Conservation (phyloP, 92 coral and sea anemone species). For the Hydrozoanthus gracilis region DNA sequence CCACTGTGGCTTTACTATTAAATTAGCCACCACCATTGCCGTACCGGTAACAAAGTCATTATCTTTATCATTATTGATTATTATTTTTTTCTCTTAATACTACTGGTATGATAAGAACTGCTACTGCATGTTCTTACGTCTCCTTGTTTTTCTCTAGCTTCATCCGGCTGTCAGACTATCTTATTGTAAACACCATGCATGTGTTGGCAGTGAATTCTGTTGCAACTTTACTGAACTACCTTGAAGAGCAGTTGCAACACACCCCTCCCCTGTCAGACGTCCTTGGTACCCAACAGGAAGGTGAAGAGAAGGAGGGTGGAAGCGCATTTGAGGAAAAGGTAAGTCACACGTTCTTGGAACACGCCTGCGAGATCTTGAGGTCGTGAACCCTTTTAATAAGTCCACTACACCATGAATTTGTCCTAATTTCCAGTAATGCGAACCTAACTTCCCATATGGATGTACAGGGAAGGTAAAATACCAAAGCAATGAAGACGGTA, state of each 20-base stretch:
- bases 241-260: slow-evolving; percentile 94
- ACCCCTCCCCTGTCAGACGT: slow-evolving; percentile 79
- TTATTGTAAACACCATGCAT: slow-evolving; percentile 99
- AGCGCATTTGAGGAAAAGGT: slow-evolving; percentile 61
- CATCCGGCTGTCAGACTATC: slow-evolving; percentile 98
- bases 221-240: slow-evolving; percentile 92
- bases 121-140: not conserved
- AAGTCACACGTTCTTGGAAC: not conserved
- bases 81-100: too few species aligned
- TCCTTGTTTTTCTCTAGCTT: slow-evolving; percentile 60
- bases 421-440: too few species aligned
- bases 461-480: too few species aligned
- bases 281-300: slow-evolving; percentile 72
- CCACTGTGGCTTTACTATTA: too few species aligned
- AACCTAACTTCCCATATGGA: too few species aligned
- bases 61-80: too few species aligned
- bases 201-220: slow-evolving; percentile 99
- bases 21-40: too few species aligned
- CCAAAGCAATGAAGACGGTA: too few species aligned
- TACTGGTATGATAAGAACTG: not conserved
- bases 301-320: slow-evolving; percentile 54
- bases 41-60: too few species aligned
- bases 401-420: too few species aligned
- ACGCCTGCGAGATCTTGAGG: too few species aligned
- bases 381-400: too few species aligned